phyloP scores from a whole-genome alignment of 2,113 vertebrate genomes.

The Salvator merianae region DNA sequence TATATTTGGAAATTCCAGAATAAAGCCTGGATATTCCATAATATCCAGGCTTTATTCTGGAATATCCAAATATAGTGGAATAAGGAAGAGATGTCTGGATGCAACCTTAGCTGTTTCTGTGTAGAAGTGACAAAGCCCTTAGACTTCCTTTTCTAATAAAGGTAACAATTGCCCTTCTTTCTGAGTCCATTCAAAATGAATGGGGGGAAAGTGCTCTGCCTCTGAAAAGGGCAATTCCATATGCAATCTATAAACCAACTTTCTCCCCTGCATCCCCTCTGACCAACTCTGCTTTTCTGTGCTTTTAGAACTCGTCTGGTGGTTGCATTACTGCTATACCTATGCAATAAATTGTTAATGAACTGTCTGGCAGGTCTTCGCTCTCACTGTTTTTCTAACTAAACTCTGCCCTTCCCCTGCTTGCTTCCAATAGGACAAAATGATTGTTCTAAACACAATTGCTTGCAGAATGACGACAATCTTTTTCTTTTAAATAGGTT shows the following conservation, averaged over 20 bases:
- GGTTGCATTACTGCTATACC: neutral
- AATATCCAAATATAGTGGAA: no score
- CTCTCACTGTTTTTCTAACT: neutral
- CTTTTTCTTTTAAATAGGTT: neutral
- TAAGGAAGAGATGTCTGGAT: no score
- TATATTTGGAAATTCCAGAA: no score
- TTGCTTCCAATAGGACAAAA: neutral
- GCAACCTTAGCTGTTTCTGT: no score
- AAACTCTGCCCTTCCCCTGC: conserved; percentile 6
- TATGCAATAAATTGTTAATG: neutral
- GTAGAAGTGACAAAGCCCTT: neutral
- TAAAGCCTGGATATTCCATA: no score
- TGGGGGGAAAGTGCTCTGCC: neutral
- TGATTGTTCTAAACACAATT: neutral
- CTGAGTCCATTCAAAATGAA: conserved; percentile 11
- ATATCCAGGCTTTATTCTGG: no score
- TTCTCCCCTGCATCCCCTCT: neutral
- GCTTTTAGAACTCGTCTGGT: conserved; percentile 7
- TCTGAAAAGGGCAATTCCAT: neutral
- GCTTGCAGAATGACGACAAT: conserved; percentile 31
- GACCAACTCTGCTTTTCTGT: neutral
- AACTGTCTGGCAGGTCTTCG: neutral
- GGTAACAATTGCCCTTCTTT: neutral
- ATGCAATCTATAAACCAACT: neutral
- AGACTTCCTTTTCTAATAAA: neutral